Evolutionary conservation across 2,113 vertebrate species (phyloP), one percentile per base, ranked within the genome.

Genomic region (Origma solitaria): DNA sequence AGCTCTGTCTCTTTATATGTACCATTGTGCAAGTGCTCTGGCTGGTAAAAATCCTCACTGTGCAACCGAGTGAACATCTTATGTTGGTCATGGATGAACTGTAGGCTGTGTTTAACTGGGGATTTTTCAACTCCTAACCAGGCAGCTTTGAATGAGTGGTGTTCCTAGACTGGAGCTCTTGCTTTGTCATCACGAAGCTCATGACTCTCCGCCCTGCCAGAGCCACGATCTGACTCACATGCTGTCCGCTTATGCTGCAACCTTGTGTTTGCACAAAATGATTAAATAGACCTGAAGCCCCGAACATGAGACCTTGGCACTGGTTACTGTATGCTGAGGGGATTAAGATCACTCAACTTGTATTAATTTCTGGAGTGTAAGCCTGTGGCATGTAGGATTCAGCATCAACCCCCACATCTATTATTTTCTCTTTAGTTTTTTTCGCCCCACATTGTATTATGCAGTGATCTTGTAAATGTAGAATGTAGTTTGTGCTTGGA

Each of bases 181-280:
- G 85, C 82, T 90, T 93, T 96, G 95, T 97, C 88, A 81, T 90
- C 24, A 4, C 0, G 11, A 50, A 73, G 79, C 94, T 96, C 72
- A 54, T 90, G 92, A 84, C 76, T 88, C 70, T 49, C 86, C 5
- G 16, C 35, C 40, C 90, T 45, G 90, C 87, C 86, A 35, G 90
- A 50, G 76, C 75, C 30, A 4, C 90, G 17, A 1, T 45, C 33
- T 27, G 65, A 19, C 68, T 93, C 64, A 61, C 20, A 21, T 90
- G 94, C 11, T 83, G 82, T 16, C 64, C 0, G 75, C 95, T 90
- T 76, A n/a, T 82, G 49, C 78, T 90, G 92, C 87, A 91, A 1
- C 78, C 65, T 83, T 49, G 66, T 76, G 85, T 91, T 70, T 1
- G 23, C 84, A 77, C 86, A 82, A n/a, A 89, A 71, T 45, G 15